Evolutionary conservation across 2,888 invertebrate genomes (phyloP).

Genomic region (Philereme vetulata): DNA sequence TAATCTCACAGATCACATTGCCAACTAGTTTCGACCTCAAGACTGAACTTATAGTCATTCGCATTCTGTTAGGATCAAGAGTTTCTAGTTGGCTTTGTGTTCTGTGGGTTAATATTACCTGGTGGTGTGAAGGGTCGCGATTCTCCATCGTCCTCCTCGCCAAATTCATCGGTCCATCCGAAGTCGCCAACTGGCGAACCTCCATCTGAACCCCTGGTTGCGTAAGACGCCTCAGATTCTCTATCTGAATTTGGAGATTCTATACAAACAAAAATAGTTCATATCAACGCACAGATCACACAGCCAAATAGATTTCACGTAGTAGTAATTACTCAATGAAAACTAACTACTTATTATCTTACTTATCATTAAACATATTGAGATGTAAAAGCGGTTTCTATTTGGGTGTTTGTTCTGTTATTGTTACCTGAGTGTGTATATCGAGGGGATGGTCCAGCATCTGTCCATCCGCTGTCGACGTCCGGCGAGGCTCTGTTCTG

Average conservation of each 20-base stretch:
- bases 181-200: neutral
- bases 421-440: constrained; percentile 7
- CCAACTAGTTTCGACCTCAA: neutral
- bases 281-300: constrained; percentile 17
- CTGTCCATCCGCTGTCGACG: neutral
- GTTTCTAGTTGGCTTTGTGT: constrained; percentile 9
- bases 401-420: constrained; percentile 15
- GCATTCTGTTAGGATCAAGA: neutral
- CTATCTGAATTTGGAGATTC: constrained; percentile 7
- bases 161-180: neutral
- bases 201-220: constrained; percentile 4
- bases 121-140: neutral
- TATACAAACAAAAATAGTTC: constrained; percentile 12
- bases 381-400: constrained; percentile 1
- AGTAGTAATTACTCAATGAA: neutral
- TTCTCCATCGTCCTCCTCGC: neutral
- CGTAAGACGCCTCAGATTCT: constrained; percentile 7
- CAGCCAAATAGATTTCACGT: constrained; percentile 15
- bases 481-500: neutral
- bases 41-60: too few relatives aligned
- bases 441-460: neutral
- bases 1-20: neutral
- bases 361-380: neutral
- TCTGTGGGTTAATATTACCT: constrained; percentile 10
- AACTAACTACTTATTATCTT: too few relatives aligned